phyloP scores from a whole-genome alignment of 2,797 vertebrate species.

The Parotocinclus haroldoi region DNA sequence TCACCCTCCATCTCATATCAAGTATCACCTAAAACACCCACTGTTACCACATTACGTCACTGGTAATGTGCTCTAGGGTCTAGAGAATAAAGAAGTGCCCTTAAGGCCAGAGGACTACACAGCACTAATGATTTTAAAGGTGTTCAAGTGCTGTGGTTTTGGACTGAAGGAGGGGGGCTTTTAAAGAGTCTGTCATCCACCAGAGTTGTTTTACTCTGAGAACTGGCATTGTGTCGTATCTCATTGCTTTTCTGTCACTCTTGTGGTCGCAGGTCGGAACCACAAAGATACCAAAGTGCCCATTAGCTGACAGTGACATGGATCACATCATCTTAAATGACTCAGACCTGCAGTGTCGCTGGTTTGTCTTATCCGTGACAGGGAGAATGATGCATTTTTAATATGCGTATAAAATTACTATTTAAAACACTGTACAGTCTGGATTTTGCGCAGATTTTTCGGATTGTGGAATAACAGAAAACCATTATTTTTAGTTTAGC shows the following conservation, averaged over 20 bases:
- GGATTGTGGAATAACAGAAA: too few relatives aligned
- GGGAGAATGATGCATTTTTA: too few relatives aligned
- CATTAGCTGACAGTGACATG: conserved; percentile 20
- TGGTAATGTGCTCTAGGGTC: too few relatives aligned
- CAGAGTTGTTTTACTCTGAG: conserved; percentile 21
- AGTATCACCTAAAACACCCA: too few relatives aligned
- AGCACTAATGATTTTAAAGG: too few relatives aligned
- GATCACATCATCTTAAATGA: conserved; percentile 12
- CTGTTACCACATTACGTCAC: too few relatives aligned
- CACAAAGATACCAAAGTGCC: conserved; percentile 21
- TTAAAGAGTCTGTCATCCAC: conserved; percentile 2
- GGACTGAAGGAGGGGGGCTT: background rate
- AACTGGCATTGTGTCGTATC: conserved; percentile 4
- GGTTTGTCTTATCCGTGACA: background rate
- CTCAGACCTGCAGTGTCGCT: background rate
- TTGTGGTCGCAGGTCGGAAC: conserved; percentile 17
- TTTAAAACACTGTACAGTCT: too few relatives aligned
- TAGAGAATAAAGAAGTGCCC: too few relatives aligned
- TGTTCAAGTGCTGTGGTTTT: conserved; percentile 7
- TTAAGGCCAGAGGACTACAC: background rate
- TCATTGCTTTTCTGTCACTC: conserved; percentile 17
- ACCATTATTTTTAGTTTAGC: too few relatives aligned
- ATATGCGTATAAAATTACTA: too few relatives aligned
- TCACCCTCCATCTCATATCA: too few relatives aligned
- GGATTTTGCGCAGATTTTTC: too few relatives aligned